Base-by-base conservation (phyloP, 1,140 invertebrate species). In the Drosophila virilis region DNA sequence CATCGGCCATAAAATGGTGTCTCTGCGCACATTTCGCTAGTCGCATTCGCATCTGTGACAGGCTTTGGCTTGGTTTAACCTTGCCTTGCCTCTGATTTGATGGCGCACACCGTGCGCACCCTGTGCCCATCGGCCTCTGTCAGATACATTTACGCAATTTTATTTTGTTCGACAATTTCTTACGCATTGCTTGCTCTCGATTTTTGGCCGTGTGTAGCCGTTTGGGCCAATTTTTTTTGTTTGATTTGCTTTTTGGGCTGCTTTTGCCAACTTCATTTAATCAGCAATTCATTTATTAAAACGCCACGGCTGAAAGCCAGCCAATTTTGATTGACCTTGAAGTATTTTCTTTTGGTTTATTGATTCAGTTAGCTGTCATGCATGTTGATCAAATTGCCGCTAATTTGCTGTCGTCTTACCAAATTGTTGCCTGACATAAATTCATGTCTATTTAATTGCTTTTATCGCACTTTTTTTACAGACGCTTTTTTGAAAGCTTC, bases 211-310 rank as follows among this genome's bases (percentile, higher is more conserved):
- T 72, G 76, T 76, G 58, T 45, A 66, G 57, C 50, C 75, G n/a
- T 55, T 66, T 60, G 66, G 50, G 50, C 57, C 42, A 75, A 35
- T 17, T 77, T 80, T 77, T 80, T 45, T 48, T 58, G 12, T 28
- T 43, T 37, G 48, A 8, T 57, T 43, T 40, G 17, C 15, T 15
- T 42, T 17, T 46, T 35, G 45, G 42, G n/a, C 54, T 67, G 46
- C 38, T 62, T 59, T 51, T 43, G 35, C 60, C 52, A 70, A 78
- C 82, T 76, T 88, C 65, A 82, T 82, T 82, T 78, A 73, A 78
- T 78, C 82, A 78, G 76, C 67, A 73, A 78, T 88, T 82, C 75
- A 86, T 85, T 86, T 85, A 81, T 81, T 86, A 78, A 73, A 85
- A 77, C 74, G 81, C 57, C 59, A 50, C 50, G 43, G 28, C 42